Percentiles rank a stretch among this genome's conserved stretches.
These are phyloP conservation scores for Myopa testacea DNA, from an alignment of 2,888 invertebrate genomes.

Conservation along the genomic window DNA sequence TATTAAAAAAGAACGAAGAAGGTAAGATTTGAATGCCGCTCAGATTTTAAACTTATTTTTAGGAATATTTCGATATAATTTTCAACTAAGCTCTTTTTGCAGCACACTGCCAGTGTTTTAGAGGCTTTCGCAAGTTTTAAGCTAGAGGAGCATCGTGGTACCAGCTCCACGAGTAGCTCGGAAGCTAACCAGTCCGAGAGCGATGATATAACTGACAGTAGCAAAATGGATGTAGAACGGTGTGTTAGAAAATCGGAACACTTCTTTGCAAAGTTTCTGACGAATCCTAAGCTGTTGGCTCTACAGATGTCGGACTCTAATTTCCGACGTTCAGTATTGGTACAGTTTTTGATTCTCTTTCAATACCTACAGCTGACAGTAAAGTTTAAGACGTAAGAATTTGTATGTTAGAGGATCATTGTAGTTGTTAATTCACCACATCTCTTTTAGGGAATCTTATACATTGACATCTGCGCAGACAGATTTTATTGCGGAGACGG, in stretches of 20 bases:
- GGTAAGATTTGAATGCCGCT: slow-evolving; percentile 55
- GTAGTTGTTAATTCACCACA: neutral
- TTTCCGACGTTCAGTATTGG: slow-evolving; percentile 92
- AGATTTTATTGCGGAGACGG: slow-evolving; percentile 87
- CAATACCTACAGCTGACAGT: slow-evolving; percentile 93
- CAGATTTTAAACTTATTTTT: too few species aligned
- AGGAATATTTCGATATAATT: slow-evolving; percentile 3
- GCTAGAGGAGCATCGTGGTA: slow-evolving; percentile 76
- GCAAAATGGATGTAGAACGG: slow-evolving; percentile 53
- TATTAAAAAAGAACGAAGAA: slow-evolving; percentile 66
- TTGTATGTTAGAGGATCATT: neutral
- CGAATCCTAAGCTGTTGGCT: slow-evolving; percentile 95
- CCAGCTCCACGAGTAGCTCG: slow-evolving; percentile 53
- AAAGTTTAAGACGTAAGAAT: slow-evolving; percentile 91
- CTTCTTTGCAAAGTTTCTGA: slow-evolving; percentile 97
- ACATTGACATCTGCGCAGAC: slow-evolving; percentile 86
- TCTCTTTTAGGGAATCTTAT: slow-evolving; percentile 77
- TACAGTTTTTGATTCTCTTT: slow-evolving; percentile 95
- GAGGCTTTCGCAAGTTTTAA: slow-evolving; percentile 91
- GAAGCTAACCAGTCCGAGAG: slow-evolving; percentile 63
- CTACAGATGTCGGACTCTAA: slow-evolving; percentile 95
- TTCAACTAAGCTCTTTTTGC: slow-evolving; percentile 46
- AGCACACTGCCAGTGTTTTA: slow-evolving; percentile 91
- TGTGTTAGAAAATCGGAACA: slow-evolving; percentile 70
- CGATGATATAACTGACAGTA: neutral